phyloP scores from a whole-genome alignment of 35 echinoderm and acorn worm species.

The Acanthaster planci region DNA sequence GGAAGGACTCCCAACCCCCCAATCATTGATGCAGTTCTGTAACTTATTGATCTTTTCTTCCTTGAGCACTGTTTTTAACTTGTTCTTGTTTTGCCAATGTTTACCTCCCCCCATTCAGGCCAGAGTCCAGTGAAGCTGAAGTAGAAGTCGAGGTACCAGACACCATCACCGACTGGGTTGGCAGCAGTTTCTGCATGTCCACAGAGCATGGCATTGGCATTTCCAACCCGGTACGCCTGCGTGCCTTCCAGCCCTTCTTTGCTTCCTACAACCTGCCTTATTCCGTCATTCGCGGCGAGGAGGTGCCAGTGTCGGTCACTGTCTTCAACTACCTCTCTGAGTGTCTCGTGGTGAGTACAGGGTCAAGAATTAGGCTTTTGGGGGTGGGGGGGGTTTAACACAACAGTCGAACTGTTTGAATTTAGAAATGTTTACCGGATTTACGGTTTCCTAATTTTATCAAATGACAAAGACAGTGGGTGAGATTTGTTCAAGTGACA shows the following conservation, averaged over 20 bases:
- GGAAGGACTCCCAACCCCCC: neutral
- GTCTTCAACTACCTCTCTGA: constrained; percentile 87
- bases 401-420: too few species aligned
- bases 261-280: constrained; percentile 89
- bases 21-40: too few species aligned
- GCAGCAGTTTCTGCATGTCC: constrained; percentile 90
- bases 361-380: neutral
- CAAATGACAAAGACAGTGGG: too few species aligned
- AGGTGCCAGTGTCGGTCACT: constrained; percentile 70
- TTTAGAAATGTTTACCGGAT: too few species aligned
- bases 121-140: constrained; percentile 29
- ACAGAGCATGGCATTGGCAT: constrained; percentile 70
- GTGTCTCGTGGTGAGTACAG: constrained; percentile 71
- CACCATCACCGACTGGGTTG: constrained; percentile 93
- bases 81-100: too few species aligned
- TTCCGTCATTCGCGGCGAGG: constrained; percentile 91
- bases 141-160: constrained; percentile 81
- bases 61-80: too few species aligned
- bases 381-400: too few species aligned
- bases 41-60: too few species aligned
- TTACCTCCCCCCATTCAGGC: neutral
- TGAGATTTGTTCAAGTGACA: too few species aligned
- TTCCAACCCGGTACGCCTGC: constrained; percentile 55
- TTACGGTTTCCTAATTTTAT: too few species aligned
- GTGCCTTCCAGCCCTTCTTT: constrained; percentile 95